phyloP scores from a whole-genome alignment of 1,140 invertebrate genomes.

The Halesus radiatus region DNA sequence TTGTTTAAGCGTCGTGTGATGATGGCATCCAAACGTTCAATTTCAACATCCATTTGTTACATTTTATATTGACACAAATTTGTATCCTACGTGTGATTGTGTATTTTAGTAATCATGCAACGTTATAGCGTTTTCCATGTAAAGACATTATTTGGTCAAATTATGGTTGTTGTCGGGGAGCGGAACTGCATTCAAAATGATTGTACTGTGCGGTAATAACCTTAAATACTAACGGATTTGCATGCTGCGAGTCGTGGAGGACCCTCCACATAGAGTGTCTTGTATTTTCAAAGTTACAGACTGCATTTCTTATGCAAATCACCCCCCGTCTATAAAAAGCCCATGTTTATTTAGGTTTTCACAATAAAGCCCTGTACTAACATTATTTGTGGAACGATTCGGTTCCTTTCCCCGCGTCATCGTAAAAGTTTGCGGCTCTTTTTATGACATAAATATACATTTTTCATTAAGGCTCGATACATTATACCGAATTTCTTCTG shows the following conservation, averaged over 20 bases:
- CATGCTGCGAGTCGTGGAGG: constrained; percentile 23
- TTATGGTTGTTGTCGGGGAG: constrained; percentile 35
- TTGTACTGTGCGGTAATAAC: constrained; percentile 43
- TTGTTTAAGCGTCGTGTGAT: too few species aligned
- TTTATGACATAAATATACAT: too few species aligned
- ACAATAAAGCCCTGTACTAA: constrained; percentile 24
- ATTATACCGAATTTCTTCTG: too few species aligned
- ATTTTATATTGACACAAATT: too few species aligned
- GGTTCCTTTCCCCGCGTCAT: background rate
- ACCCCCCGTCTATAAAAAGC: constrained; percentile 17
- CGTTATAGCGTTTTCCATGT: too few species aligned
- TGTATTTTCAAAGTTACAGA: constrained; percentile 39
- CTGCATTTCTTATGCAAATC: constrained; percentile 45
- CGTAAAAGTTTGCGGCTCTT: too few species aligned
- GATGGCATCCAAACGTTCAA: too few species aligned
- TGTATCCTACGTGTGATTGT: too few species aligned
- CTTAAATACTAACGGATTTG: constrained; percentile 47
- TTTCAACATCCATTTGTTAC: too few species aligned
- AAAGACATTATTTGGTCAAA: constrained; percentile 41
- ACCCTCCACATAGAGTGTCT: constrained; percentile 28
- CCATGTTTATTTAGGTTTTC: constrained; percentile 35
- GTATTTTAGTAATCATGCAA: background rate
- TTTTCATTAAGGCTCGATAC: too few species aligned
- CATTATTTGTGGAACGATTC: constrained; percentile 6
- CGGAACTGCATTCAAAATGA: constrained; percentile 45